Evolutionary conservation across 2,888 invertebrate genomes (phyloP), one percentile per base, ranked within the genome.

Genomic region (Acrocera orbiculus): DNA sequence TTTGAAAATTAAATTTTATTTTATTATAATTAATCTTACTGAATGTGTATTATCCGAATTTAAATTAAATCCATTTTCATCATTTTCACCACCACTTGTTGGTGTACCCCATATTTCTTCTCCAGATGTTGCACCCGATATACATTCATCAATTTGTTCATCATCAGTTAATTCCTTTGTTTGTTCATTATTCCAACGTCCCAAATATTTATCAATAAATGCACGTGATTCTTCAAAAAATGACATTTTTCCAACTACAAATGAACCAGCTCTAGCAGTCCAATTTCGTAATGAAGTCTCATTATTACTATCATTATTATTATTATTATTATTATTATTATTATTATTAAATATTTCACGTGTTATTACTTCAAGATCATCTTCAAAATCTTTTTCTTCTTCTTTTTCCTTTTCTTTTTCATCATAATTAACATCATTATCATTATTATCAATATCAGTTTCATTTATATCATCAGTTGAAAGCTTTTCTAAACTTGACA

Each of bases 21-120:
- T 3, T 10, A 14, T 14, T 14, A 3, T 9, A 5, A 4, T 8
- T 7, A 16, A 13, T 43, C 64, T 64, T 59, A 73, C 73, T 59
- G 72, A 73, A 43, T 70, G 58, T 1, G 70, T 72, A 41, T 74
- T 73, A 49, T 77, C 77, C 20, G 73, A 76, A 51, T 73, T 73
- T 8, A 74, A 64, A n/a, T n/a, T n/a, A n/a, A n/a, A n/a, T 41
- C 55, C 56, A 15, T 65, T 49, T 36, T 82, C 81, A 45, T 82
- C 82, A 43, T 80, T 73, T 24, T 82, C 72, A 15, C 82, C 83
- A 4, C 82, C 82, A 44, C 83, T 83, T 1, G 83, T 85, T 4
- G 85, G 85, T 1, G 85, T 85, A 1, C 85, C 85, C 85, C 85
- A 86, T 16, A 83, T 76, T 48, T 86, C 85, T 54, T 85, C 83